Base-by-base conservation (phyloP, 2,113 vertebrate species). In the Xerus inauris region DNA sequence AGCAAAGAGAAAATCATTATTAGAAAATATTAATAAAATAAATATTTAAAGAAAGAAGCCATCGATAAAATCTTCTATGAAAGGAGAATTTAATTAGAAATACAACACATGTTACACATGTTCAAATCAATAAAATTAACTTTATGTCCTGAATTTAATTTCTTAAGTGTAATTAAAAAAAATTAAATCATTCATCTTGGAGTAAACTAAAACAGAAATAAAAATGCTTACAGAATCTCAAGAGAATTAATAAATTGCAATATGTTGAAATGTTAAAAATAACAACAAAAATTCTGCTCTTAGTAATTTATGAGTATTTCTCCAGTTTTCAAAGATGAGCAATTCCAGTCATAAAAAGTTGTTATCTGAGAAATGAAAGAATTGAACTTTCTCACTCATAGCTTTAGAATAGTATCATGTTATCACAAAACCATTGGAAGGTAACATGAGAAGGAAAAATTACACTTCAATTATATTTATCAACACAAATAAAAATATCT, bases 221-320 rank as follows among this genome's bases (percentile, higher is more conserved):
- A 45, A 11, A 64, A 57, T 1, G 0, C 11, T 16, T 64, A 40
- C 8, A 35, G 22, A 42, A 0, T 26, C 1, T 6, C n/a, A 20
- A 5, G 65, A 9, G 9, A 73, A 82, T 64, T 26, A 64, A 73
- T n/a, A 69, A 69, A 73, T 10, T 51, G 0, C 45, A 32, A 65
- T 51, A 30, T 12, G 30, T 9, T 10, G 1, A 83, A 65, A 38
- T 40, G 32, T n/a, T 32, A 51, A 22, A 42, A 82, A 64, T 84
- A 45, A 40, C 22, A 87, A 38, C 12, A 92, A 76, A 79, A 42
- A 26, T 49, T 2, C 51, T 35, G 0, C 8, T 5, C 7, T 51
- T 28, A 88, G 38, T 32, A 16, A 64, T 26, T 59, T 49, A 0
- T 28, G 26, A 22, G 3, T 26, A 30, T 5, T 81, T 81, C 35